phyloP scores from a whole-genome alignment of 1,140 invertebrate genomes.

The Cyclina sinensis region DNA sequence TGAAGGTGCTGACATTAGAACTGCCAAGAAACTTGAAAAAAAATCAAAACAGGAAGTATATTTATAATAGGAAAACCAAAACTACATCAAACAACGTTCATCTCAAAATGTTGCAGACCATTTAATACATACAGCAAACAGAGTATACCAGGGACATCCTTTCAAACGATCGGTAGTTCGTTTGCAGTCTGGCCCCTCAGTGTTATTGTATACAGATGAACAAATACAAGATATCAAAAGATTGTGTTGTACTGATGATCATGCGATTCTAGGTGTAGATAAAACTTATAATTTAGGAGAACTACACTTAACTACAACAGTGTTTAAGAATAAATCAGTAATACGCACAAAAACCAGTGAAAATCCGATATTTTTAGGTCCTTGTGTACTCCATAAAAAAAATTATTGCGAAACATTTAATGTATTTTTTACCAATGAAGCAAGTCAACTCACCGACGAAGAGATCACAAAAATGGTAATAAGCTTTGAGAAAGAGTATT shows the following conservation, averaged over 20 bases:
- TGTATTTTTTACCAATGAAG: too few species aligned
- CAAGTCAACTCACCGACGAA: too few species aligned
- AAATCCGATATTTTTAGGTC: constrained; percentile 1
- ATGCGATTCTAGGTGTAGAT: background rate
- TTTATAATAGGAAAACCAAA: background rate
- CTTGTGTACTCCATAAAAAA: background rate
- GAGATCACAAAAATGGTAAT: too few species aligned
- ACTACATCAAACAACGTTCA: background rate
- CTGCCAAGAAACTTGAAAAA: constrained; percentile 8
- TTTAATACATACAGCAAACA: background rate
- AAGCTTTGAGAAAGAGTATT: too few species aligned
- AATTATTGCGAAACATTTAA: background rate
- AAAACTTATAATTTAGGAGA: constrained; percentile 17
- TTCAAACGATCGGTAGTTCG: background rate
- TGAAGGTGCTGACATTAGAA: background rate
- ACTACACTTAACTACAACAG: background rate
- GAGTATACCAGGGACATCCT: background rate
- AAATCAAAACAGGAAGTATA: constrained; percentile 16
- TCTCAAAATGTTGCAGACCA: constrained; percentile 14
- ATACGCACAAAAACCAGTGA: background rate
- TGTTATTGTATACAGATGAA: background rate
- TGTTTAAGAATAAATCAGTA: background rate
- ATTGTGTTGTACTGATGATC: background rate
- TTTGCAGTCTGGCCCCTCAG: background rate
- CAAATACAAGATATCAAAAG: constrained; percentile 1